Conservation (phyloP, 2,113 vertebrate genomes). For the Lipophrys pholis region DNA sequence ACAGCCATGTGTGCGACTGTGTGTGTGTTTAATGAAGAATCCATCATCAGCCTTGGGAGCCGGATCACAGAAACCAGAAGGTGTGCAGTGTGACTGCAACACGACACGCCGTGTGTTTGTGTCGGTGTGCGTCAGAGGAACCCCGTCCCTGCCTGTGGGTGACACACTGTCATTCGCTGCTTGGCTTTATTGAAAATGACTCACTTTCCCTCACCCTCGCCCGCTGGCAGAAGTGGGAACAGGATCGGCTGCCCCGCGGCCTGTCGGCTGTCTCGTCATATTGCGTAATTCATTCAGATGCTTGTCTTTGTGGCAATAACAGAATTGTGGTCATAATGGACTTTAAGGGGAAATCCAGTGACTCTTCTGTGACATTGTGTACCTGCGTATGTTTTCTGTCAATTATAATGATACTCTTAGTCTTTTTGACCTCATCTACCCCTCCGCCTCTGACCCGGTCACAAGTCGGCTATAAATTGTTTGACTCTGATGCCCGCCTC, state of each 20-base stretch:
- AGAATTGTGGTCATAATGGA: constrained; percentile 17
- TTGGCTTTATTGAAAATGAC: constrained; percentile 62
- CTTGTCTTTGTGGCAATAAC: neutral
- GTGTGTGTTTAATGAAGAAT: neutral
- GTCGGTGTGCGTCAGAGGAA: constrained; percentile 24
- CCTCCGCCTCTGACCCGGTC: constrained; percentile 38
- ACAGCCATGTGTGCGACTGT: neutral
- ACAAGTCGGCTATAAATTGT: constrained; percentile 43
- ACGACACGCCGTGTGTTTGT: constrained; percentile 8
- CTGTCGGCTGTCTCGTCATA: constrained; percentile 36
- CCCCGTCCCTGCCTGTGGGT: constrained; percentile 50
- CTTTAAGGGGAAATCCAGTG: neutral
- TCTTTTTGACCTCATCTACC: constrained; percentile 32
- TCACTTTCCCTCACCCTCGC: constrained; percentile 53
- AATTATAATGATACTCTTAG: constrained; percentile 39
- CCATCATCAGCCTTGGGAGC: neutral
- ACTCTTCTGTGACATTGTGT: neutral
- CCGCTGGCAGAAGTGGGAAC: constrained; percentile 42
- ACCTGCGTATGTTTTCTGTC: neutral
- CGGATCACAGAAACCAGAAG: neutral
- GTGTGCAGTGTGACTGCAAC: neutral
- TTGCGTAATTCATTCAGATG: constrained; percentile 44
- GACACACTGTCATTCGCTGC: constrained; percentile 57
- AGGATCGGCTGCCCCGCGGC: constrained; percentile 47
- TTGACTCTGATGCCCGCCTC: neutral